These are phyloP conservation scores for Pinna nobilis DNA, from an alignment of 1,140 invertebrate genomes.

Conservation along the genomic window DNA sequence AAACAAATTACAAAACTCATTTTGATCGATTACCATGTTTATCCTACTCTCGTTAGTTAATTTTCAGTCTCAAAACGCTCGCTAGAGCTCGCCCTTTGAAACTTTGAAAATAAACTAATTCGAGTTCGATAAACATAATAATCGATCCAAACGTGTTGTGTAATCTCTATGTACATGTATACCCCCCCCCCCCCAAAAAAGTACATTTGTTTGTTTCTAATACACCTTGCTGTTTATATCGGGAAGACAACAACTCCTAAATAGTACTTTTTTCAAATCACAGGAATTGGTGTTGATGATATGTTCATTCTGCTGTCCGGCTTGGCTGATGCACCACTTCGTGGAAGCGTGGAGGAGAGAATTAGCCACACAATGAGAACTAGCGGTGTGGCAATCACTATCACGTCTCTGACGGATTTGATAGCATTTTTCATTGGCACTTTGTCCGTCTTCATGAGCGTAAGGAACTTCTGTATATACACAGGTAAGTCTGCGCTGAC, in stretches of 20 bases:
- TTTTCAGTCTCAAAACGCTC: too few species aligned
- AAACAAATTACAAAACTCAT: too few species aligned
- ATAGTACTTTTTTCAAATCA: not conserved
- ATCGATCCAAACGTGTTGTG: too few species aligned
- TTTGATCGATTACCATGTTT: too few species aligned
- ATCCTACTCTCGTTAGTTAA: too few species aligned
- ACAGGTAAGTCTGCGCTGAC: constrained; percentile 80
- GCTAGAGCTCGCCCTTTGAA: too few species aligned
- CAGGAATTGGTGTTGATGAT: constrained; percentile 95
- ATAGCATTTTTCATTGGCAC: constrained; percentile 96
- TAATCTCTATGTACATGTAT: too few species aligned
- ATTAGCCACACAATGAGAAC: constrained; percentile 92
- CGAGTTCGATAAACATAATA: too few species aligned
- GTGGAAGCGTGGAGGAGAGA: constrained; percentile 87
- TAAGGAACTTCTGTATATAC: constrained; percentile 97
- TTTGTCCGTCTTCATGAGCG: constrained; percentile 93
- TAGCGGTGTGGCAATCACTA: constrained; percentile 97
- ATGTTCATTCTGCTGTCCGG: constrained; percentile 96
- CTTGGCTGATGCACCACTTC: constrained; percentile 3
- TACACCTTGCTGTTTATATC: too few species aligned
- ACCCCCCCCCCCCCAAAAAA: too few species aligned
- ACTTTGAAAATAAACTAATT: too few species aligned
- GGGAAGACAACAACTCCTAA: not conserved
- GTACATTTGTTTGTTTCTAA: too few species aligned
- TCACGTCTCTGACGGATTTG: constrained; percentile 96